phyloP scores from a whole-genome alignment of 2,113 vertebrate genomes.

The Athene cunicularia region DNA sequence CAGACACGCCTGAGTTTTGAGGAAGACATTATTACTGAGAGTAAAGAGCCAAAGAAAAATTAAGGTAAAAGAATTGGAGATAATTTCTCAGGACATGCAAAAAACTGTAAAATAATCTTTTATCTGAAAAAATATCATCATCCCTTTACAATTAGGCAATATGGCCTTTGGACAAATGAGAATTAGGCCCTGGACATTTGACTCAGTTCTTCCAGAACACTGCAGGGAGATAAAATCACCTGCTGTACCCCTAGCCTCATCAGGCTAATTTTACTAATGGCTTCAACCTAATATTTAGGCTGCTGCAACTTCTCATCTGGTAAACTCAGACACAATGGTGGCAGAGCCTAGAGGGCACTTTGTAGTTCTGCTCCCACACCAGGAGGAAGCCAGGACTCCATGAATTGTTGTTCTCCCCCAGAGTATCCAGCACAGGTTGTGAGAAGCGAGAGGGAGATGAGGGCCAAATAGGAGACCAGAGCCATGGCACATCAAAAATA shows the following conservation, averaged over 20 bases:
- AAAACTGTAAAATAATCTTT: not conserved
- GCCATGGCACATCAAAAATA: not conserved
- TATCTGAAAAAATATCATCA: not conserved
- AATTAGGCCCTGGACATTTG: not conserved
- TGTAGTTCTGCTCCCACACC: not conserved
- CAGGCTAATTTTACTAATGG: not conserved
- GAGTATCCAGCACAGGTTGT: not conserved
- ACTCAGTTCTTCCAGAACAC: not conserved
- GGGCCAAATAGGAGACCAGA: not conserved
- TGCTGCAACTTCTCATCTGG: not conserved
- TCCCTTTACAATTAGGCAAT: not conserved
- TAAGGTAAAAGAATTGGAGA: not conserved
- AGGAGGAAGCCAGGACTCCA: not conserved
- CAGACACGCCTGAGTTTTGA: not conserved
- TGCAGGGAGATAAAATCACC: not conserved
- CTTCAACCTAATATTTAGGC: not conserved
- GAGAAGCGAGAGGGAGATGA: not conserved
- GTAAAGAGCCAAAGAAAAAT: not conserved
- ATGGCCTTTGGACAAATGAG: not conserved
- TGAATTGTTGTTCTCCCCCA: not conserved
- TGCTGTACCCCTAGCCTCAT: not conserved
- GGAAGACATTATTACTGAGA: not conserved
- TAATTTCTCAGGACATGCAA: not conserved
- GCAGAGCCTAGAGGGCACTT: not conserved
- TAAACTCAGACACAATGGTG: fast-evolving